Evolutionary conservation across 2,113 vertebrate genomes (phyloP).

Genomic region (Eupsittula cactorum): DNA sequence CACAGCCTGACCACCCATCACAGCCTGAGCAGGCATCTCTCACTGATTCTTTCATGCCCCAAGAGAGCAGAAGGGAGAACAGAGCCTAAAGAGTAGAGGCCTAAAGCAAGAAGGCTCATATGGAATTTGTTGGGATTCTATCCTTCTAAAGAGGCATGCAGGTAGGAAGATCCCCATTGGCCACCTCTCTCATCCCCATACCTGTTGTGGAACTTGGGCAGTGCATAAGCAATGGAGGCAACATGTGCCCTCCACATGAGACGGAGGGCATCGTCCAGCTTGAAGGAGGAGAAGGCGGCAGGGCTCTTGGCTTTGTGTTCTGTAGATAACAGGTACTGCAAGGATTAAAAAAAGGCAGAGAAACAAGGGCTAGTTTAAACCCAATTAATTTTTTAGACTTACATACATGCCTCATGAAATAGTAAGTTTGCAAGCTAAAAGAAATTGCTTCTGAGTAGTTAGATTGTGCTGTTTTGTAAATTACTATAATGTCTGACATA

Average conservation of each 20-base stretch:
- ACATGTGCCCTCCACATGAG: slow-evolving; percentile 71
- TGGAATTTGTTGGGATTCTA: background rate
- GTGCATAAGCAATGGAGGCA: background rate
- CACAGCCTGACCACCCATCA: accelerated
- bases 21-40: background rate
- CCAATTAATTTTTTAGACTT: background rate
- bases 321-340: slow-evolving; percentile 56
- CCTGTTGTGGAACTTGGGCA: slow-evolving; percentile 62
- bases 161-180: background rate
- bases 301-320: background rate
- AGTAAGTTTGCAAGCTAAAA: background rate
- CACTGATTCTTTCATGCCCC: accelerated
- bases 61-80: accelerated
- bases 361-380: background rate
- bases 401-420: background rate
- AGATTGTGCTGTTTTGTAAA: background rate
- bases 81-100: background rate
- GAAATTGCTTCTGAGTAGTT: background rate
- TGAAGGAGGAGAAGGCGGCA: background rate
- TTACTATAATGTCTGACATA: background rate
- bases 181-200: background rate
- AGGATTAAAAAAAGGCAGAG: background rate
- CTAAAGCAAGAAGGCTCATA: background rate
- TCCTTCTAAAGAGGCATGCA: background rate
- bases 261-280: slow-evolving; percentile 49